Evolutionary conservation across 2,888 invertebrate species (phyloP).

Genomic region (Luffia ferchaultella): DNA sequence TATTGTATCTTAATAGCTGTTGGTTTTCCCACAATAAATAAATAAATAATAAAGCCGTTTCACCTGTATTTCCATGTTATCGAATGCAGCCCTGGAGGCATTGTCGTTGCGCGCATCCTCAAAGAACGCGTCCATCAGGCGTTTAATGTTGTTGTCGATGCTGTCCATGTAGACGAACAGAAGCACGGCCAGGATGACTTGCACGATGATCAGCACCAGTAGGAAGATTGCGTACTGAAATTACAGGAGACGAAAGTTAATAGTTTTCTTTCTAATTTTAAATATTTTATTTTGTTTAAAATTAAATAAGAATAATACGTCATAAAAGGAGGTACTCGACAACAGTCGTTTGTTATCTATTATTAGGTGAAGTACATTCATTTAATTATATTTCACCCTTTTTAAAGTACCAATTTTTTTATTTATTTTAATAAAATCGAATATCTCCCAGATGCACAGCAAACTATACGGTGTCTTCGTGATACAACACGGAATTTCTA

Average conservation of each 20-base stretch:
- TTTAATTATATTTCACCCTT: no score
- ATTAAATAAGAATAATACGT: no score
- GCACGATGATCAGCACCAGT: conserved; percentile 74
- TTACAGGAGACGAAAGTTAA: conserved; percentile 11
- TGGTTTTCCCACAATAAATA: neutral
- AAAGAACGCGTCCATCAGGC: conserved; percentile 32
- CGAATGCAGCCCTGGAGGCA: conserved; percentile 62
- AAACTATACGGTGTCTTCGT: no score
- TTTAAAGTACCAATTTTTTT: no score
- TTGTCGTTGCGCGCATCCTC: conserved; percentile 28
- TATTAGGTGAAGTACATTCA: no score
- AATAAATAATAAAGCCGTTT: neutral
- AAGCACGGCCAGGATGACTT: conserved; percentile 74
- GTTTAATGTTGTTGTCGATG: conserved; percentile 52
- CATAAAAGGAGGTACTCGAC: no score
- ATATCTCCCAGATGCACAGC: no score
- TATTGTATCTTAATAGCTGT: no score
- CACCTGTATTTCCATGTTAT: conserved; percentile 71
- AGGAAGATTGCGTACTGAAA: conserved; percentile 78
- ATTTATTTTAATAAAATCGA: no score
- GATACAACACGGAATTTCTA: no score
- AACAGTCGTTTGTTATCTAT: no score
- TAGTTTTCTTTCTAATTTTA: neutral
- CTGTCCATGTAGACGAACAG: conserved; percentile 71
- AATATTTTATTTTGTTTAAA: no score